These are phyloP conservation scores for Pterobdella sp. DNA, from an alignment of 2,888 invertebrate genomes.

Conservation along the genomic window DNA sequence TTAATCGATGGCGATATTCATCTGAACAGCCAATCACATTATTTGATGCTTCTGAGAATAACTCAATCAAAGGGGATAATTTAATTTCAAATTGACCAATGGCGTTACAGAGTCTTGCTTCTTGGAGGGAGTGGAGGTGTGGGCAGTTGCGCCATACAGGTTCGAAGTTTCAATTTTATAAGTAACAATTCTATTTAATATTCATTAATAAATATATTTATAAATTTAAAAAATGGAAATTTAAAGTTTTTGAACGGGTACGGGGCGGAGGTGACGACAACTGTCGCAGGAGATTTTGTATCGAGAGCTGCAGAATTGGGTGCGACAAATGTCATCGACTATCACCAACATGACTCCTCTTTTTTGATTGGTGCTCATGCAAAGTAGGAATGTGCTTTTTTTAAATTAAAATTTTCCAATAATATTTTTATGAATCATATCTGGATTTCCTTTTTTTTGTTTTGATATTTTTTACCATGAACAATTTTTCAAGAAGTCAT, in stretches of 20 bases:
- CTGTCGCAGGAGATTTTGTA: slow-evolving; percentile 67
- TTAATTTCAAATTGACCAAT: background rate
- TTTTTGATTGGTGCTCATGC: slow-evolving; percentile 13
- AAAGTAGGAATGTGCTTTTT: too few species aligned
- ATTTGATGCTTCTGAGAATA: too few species aligned
- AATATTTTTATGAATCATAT: too few species aligned
- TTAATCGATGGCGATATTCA: too few species aligned
- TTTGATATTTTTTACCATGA: background rate
- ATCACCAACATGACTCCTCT: slow-evolving; percentile 57
- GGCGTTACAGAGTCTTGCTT: slow-evolving; percentile 60
- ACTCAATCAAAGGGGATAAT: too few species aligned
- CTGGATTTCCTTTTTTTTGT: background rate
- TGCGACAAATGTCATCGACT: slow-evolving; percentile 68
- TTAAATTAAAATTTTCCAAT: too few species aligned
- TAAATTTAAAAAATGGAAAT: background rate
- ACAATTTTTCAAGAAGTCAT: too few species aligned
- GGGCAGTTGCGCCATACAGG: slow-evolving; percentile 75
- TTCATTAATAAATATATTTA: too few species aligned
- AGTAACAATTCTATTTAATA: too few species aligned
- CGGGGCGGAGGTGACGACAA: slow-evolving; percentile 65
- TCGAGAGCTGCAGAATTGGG: slow-evolving; percentile 61
- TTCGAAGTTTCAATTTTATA: slow-evolving; percentile 36
- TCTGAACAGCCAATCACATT: too few species aligned
- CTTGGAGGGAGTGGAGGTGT: slow-evolving; percentile 86
- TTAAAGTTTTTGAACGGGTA: slow-evolving; percentile 60